Evolutionary conservation across 2,888 invertebrate species (phyloP).

Genomic region (Polyploca ridens): DNA sequence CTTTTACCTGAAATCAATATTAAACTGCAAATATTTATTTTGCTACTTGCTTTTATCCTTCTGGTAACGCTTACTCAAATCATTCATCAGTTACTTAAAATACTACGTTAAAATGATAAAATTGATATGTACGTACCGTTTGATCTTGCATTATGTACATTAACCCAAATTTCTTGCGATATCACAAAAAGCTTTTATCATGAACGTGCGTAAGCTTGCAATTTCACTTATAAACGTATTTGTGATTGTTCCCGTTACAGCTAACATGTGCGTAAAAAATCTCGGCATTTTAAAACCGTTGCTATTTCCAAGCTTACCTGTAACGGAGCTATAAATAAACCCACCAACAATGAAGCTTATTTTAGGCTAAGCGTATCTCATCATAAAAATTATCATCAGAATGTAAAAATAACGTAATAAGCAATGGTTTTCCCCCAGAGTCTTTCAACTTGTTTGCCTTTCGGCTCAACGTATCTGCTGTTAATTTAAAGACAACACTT

Average conservation of each 20-base stretch:
- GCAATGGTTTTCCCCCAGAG: no score
- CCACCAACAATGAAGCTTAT: no score
- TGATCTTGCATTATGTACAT: constrained; percentile 6
- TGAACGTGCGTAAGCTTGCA: neutral
- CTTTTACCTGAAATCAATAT: neutral
- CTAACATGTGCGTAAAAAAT: neutral
- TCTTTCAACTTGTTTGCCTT: no score
- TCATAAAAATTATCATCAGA: no score
- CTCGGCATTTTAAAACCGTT: neutral
- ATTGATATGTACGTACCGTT: neutral
- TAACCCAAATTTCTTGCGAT: neutral
- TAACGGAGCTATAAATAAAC: neutral
- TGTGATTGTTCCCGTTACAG: neutral
- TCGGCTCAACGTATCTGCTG: no score
- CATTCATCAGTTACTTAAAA: constrained; percentile 3
- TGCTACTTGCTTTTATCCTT: neutral
- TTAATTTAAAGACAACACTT: no score
- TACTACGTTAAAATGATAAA: neutral
- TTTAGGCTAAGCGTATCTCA: no score
- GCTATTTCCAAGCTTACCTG: neutral
- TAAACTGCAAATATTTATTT: neutral
- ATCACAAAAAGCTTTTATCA: constrained; percentile 5
- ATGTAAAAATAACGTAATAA: no score
- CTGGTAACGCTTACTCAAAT: neutral
- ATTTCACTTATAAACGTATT: neutral